Evolutionary conservation across 2,888 invertebrate species (phyloP).

Genomic region (Sinelater perroti): DNA sequence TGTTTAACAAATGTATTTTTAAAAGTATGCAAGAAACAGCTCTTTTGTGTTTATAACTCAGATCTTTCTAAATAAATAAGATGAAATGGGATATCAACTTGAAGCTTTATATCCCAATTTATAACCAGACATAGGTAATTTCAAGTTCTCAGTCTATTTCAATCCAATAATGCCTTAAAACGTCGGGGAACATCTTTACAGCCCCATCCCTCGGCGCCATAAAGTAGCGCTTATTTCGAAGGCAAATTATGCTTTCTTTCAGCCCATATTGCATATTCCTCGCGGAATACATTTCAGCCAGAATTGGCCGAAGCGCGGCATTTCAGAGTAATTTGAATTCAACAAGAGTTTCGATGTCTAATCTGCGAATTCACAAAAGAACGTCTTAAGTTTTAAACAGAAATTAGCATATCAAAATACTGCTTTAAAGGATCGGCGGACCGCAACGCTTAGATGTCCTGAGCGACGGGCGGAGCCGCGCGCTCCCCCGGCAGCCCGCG

Average conservation of each 20-base stretch:
- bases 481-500: conserved; percentile 1
- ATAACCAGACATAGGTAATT: too few relatives aligned
- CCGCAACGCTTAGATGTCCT: conserved; percentile 52
- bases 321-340: conserved; percentile 36
- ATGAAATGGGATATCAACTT: too few relatives aligned
- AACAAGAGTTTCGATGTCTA: conserved; percentile 42
- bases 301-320: conserved; percentile 29
- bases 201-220: too few relatives aligned
- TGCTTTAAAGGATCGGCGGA: conserved; percentile 46
- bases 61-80: too few relatives aligned
- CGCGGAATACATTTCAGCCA: conserved; percentile 24
- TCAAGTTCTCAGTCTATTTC: too few relatives aligned
- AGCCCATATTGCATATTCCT: conserved; percentile 25
- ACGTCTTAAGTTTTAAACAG: conserved; percentile 52
- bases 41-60: too few relatives aligned
- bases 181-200: too few relatives aligned
- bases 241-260: conserved; percentile 13
- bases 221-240: background rate
- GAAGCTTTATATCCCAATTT: too few relatives aligned
- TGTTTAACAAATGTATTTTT: too few relatives aligned
- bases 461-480: conserved; percentile 41
- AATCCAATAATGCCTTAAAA: too few relatives aligned
- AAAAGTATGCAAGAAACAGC: too few relatives aligned
- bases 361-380: conserved; percentile 44
- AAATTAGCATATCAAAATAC: conserved; percentile 50